A percentile compares a stretch with the other conserved stretches of the same genome.
Conservation (phyloP, 2,888 invertebrate species). For the Pseudococcus viburni region DNA sequence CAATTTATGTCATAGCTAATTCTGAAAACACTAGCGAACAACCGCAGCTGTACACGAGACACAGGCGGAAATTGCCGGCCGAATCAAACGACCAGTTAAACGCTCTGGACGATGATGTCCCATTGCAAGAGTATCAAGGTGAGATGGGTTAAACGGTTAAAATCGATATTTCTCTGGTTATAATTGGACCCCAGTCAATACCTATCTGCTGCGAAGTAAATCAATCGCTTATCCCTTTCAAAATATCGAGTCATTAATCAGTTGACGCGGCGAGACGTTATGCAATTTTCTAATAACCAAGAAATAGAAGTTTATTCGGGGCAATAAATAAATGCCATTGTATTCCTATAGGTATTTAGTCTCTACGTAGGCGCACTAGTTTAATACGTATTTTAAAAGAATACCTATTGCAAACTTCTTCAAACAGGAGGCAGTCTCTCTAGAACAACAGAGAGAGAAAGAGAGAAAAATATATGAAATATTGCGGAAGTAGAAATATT, state of each 20-base stretch:
- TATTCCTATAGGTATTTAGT: background rate
- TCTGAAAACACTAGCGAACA: conserved; percentile 25
- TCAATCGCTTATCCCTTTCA: conserved; percentile 18
- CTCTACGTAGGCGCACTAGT: background rate
- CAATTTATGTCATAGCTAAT: conserved; percentile 45
- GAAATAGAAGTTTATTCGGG: conserved; percentile 40
- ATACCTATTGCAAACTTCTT: conserved; percentile 18
- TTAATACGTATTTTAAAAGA: conserved; percentile 3
- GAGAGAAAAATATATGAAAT: background rate
- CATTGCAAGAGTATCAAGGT: conserved; percentile 63
- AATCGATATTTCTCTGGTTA: background rate
- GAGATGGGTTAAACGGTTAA: conserved; percentile 20
- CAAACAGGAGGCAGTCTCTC: background rate
- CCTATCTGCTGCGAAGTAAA: background rate
- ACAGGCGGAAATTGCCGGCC: conserved; percentile 48
- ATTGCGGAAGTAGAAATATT: conserved; percentile 15
- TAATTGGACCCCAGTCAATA: background rate
- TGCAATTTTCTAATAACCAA: conserved; percentile 30
- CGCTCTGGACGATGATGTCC: conserved; percentile 53
- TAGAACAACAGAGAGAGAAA: background rate
- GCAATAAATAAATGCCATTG: conserved; percentile 28
- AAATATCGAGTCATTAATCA: background rate
- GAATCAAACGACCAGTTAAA: conserved; percentile 62
- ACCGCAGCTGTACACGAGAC: conserved; percentile 9
- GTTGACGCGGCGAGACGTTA: background rate